Evolutionary conservation across 2,797 vertebrate species (phyloP).

Genomic region (Platalea minor): DNA sequence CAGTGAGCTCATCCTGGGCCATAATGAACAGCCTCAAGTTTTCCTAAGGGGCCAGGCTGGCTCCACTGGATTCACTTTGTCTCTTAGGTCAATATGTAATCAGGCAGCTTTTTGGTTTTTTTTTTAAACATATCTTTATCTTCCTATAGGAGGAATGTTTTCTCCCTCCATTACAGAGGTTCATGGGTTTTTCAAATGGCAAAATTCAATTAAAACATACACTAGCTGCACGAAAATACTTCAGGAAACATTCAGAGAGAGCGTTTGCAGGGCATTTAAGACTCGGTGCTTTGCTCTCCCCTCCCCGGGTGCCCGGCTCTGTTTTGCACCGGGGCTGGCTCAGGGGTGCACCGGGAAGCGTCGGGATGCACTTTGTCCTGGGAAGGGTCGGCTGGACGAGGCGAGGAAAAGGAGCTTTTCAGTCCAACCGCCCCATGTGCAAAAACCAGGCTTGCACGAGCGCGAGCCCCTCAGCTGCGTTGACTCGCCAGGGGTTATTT

Average conservation of each 20-base stretch:
- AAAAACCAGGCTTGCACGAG: background rate
- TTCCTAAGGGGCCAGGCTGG: constrained; percentile 49
- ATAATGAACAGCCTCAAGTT: constrained; percentile 23
- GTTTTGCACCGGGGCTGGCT: background rate
- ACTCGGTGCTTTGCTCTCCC: background rate
- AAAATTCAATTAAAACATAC: background rate
- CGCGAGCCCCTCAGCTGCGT: fast-evolving
- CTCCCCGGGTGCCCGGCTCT: background rate
- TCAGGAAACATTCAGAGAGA: background rate
- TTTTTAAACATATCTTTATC: background rate
- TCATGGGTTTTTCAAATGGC: constrained; percentile 18
- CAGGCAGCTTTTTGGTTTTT: background rate
- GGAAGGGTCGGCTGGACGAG: background rate
- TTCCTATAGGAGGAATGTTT: background rate
- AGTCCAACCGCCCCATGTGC: background rate
- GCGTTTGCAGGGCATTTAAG: background rate
- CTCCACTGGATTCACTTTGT: constrained; percentile 35
- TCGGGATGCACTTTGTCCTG: background rate
- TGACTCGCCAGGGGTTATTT: background rate
- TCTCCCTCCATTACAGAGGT: background rate
- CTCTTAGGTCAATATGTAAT: constrained; percentile 52
- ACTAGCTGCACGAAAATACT: background rate
- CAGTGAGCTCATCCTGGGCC: constrained; percentile 16
- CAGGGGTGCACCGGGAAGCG: background rate
- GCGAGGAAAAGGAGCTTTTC: background rate